Evolutionary conservation across 2,888 invertebrate genomes (phyloP).

Genomic region (Bimastos eiseni): DNA sequence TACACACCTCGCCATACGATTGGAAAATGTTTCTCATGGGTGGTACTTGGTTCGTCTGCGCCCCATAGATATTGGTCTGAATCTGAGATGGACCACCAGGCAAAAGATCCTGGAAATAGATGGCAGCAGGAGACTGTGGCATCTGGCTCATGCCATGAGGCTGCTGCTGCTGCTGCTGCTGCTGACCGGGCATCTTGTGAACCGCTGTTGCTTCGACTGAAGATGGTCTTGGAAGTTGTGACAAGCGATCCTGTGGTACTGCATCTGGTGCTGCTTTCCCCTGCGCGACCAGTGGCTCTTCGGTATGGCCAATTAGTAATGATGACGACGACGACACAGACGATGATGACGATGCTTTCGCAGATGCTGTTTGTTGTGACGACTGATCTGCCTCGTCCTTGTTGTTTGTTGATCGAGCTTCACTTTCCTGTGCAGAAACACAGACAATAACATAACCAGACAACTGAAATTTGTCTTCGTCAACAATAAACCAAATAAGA

Average conservation of each 20-base stretch:
- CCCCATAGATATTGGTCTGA: not conserved
- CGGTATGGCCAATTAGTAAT: not conserved
- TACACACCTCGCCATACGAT: not conserved
- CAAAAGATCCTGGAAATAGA: conserved; percentile 13
- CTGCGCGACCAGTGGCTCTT: not conserved
- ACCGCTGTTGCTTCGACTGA: conserved; percentile 8
- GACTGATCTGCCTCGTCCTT: conserved; percentile 14
- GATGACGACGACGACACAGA: not conserved
- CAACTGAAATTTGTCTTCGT: too few species aligned
- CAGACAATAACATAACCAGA: not conserved
- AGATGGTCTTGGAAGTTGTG: not conserved
- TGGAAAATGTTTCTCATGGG: not conserved
- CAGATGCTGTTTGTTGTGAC: not conserved
- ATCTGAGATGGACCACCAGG: conserved; percentile 14
- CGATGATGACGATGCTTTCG: not conserved
- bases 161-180: not conserved
- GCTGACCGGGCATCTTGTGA: conserved; percentile 6
- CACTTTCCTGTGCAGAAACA: not conserved
- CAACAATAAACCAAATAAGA: too few species aligned
- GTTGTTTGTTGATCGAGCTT: conserved; percentile 17
- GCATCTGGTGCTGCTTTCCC: not conserved
- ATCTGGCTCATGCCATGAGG: not conserved
- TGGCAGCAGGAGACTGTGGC: not conserved
- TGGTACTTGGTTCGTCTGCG: not conserved
- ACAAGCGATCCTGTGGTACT: not conserved